A percentile compares a stretch with the other conserved stretches of the same genome.
These are phyloP conservation scores for Mylabris sibirica DNA, from an alignment of 2,888 invertebrate genomes.

Conservation along the genomic window DNA sequence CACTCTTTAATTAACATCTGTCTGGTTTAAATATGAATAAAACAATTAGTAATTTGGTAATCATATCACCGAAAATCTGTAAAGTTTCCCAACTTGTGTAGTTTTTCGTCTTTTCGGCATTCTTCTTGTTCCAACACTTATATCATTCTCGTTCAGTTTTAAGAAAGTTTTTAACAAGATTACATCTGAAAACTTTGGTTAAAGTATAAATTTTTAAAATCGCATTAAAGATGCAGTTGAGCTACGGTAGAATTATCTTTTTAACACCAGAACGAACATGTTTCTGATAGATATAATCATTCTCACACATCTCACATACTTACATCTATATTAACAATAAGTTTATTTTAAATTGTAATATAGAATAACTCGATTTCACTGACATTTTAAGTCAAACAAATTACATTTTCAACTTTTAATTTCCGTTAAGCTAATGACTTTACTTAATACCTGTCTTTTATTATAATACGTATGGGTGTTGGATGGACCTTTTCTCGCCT, in stretches of 20 bases:
- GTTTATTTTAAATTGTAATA: not conserved
- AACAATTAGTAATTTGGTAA: not conserved
- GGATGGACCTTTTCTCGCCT: slow-evolving; percentile 22
- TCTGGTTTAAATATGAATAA: not conserved
- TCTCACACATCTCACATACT: not conserved
- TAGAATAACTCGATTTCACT: slow-evolving; percentile 14
- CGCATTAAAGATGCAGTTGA: slow-evolving; percentile 42
- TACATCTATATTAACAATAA: not conserved
- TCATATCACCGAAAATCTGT: not conserved
- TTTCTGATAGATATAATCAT: slow-evolving; percentile 42
- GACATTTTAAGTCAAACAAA: slow-evolving; percentile 47
- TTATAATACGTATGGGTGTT: slow-evolving; percentile 21
- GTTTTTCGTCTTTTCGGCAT: not conserved
- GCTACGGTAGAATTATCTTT: slow-evolving; percentile 43
- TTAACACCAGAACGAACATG: slow-evolving; percentile 47
- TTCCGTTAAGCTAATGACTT: slow-evolving; percentile 53
- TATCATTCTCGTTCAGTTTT: slow-evolving; percentile 26
- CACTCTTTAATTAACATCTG: not conserved
- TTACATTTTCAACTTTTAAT: slow-evolving; percentile 54
- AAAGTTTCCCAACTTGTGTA: not conserved
- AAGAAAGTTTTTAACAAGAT: slow-evolving; percentile 40
- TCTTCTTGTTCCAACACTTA: not conserved
- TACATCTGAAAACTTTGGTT: slow-evolving; percentile 37
- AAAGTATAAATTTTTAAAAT: slow-evolving; percentile 38
- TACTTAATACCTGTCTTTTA: slow-evolving; percentile 51